These are phyloP conservation scores for Peromyscus polionotus DNA, from an alignment of 2,113 vertebrate genomes.

Conservation along the genomic window DNA sequence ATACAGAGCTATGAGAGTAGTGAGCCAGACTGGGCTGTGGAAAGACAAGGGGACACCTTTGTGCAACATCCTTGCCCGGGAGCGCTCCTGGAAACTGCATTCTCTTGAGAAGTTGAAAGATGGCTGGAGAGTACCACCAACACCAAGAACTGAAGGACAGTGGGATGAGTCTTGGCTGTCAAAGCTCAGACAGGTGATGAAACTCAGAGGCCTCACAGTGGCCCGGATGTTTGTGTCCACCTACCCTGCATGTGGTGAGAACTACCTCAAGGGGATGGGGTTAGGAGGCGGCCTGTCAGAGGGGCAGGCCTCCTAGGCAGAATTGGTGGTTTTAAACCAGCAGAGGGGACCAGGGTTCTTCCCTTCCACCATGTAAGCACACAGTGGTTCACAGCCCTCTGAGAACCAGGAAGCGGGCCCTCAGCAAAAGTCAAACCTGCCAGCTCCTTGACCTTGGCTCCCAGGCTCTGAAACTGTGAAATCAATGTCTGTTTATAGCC, in stretches of 20 bases:
- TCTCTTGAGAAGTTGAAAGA: background rate
- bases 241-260: background rate
- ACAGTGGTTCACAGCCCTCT: background rate
- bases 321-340: background rate
- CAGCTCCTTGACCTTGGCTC: background rate
- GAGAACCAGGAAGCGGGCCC: background rate
- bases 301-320: background rate
- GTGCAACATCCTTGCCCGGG: background rate
- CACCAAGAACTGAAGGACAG: background rate
- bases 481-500: background rate
- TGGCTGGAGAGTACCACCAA: background rate
- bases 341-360: background rate
- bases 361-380: background rate
- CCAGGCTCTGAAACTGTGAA: background rate
- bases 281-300: background rate
- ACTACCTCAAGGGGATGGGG: background rate
- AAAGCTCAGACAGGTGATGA: background rate
- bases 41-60: background rate
- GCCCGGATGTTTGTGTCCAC: background rate
- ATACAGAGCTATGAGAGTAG: background rate
- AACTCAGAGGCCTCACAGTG: background rate
- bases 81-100: background rate
- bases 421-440: background rate
- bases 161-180: background rate
- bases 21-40: background rate